Evolutionary conservation across 2,888 invertebrate species (phyloP).

Genomic region (Sinhomidia bicolor): DNA sequence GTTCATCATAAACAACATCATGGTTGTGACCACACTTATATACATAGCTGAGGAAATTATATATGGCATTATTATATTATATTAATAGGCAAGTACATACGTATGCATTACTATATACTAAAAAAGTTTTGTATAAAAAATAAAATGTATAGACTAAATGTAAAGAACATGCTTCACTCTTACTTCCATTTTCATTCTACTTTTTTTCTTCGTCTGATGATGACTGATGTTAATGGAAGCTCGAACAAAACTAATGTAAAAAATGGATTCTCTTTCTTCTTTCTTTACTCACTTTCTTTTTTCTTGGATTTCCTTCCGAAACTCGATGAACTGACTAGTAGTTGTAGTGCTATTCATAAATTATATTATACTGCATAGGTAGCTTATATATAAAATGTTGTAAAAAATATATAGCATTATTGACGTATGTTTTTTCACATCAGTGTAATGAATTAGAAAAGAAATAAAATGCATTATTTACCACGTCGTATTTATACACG

Average conservation of each 20-base stretch:
- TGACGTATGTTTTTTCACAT: background rate
- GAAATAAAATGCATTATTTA: constrained; percentile 32
- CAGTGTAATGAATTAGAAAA: constrained; percentile 24
- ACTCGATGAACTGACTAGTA: constrained; percentile 24
- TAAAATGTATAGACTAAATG: background rate
- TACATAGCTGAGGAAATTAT: background rate
- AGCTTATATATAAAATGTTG: background rate
- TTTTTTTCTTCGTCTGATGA: constrained; percentile 23
- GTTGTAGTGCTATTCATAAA: background rate
- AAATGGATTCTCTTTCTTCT: constrained; percentile 46
- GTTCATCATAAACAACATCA: background rate
- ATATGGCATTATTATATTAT: background rate
- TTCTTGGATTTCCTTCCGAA: constrained; percentile 44
- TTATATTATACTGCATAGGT: too few species aligned
- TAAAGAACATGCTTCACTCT: background rate
- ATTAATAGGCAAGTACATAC: background rate
- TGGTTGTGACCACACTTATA: background rate
- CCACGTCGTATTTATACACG: constrained; percentile 3
- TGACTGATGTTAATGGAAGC: constrained; percentile 68
- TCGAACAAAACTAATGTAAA: constrained; percentile 66
- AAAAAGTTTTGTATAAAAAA: too few species aligned
- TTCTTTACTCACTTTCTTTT: constrained; percentile 24
- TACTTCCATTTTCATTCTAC: constrained; percentile 7
- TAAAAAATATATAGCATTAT: background rate
- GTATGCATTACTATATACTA: background rate